Conservation (phyloP, 2,797 vertebrate genomes). For the Orientallactaga sibirica region DNA sequence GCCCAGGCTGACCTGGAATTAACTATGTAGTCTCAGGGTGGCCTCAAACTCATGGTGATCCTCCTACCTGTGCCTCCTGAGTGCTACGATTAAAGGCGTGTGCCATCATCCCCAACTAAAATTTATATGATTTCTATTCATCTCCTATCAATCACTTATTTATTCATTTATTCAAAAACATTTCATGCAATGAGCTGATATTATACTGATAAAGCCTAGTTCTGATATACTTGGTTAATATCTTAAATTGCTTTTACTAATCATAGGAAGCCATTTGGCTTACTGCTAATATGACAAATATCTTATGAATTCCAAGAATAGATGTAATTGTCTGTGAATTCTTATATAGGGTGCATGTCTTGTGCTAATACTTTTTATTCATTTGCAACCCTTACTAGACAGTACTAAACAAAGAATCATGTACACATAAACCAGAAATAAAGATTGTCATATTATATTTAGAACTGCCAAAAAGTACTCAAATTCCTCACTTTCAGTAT, state of each 20-base stretch:
- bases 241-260: slow-evolving; percentile 50
- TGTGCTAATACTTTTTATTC: slow-evolving; percentile 21
- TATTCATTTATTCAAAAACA: neutral
- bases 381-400: neutral
- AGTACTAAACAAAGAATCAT: neutral
- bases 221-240: slow-evolving; percentile 39
- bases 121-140: neutral
- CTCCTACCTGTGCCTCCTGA: too few relatives aligned
- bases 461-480: neutral
- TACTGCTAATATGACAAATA: slow-evolving; percentile 33
- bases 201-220: neutral
- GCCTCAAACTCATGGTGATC: too few relatives aligned
- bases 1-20: too few relatives aligned
- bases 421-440: neutral
- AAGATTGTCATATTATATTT: slow-evolving; percentile 13
- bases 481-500: slow-evolving; percentile 50
- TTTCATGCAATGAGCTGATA: slow-evolving; percentile 32
- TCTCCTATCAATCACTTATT: slow-evolving; percentile 48
- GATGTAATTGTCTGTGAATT: slow-evolving; percentile 42
- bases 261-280: slow-evolving; percentile 45
- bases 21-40: too few relatives aligned
- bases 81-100: too few relatives aligned
- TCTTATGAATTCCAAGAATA: slow-evolving; percentile 2
- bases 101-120: too few relatives aligned
- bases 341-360: neutral